Conservation (phyloP, 2,888 invertebrate genomes). For the Anarsia innoxiella region DNA sequence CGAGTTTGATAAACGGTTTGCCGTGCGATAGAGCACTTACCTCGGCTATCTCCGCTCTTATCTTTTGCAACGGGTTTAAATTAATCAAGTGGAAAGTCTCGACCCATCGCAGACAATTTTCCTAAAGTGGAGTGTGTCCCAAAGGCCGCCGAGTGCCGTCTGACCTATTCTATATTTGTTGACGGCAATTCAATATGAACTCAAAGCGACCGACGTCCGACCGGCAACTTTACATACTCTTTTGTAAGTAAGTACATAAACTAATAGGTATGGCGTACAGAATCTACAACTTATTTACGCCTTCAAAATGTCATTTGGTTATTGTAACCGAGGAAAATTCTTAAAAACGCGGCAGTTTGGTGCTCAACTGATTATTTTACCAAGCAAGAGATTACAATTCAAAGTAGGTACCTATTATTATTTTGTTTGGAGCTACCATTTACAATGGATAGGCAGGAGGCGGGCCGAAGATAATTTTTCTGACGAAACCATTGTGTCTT, state of each 20-base stretch:
- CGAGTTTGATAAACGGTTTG: not conserved
- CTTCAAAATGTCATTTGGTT: too few relatives aligned
- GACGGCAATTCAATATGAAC: constrained; percentile 30
- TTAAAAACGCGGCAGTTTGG: too few relatives aligned
- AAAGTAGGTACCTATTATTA: too few relatives aligned
- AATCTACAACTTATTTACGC: too few relatives aligned
- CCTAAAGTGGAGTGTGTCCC: constrained; percentile 27
- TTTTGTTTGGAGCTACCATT: too few relatives aligned
- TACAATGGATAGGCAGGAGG: constrained; percentile 1
- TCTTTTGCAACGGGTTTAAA: constrained; percentile 21
- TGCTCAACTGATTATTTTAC: too few relatives aligned
- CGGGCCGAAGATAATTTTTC: constrained; percentile 12
- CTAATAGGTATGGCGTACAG: too few relatives aligned
- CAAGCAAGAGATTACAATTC: too few relatives aligned
- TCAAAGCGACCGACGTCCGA: constrained; percentile 19
- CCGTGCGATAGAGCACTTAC: constrained; percentile 6
- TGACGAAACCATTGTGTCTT: constrained; percentile 22
- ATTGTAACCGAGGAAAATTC: too few relatives aligned
- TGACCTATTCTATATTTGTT: constrained; percentile 38
- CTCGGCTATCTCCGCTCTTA: not conserved
- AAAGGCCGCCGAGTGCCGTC: constrained; percentile 26
- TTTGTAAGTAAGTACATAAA: too few relatives aligned
- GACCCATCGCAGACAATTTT: constrained; percentile 30
- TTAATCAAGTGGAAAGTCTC: constrained; percentile 43
- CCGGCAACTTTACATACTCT: constrained; percentile 18